These are phyloP conservation scores for Nephrotoma appendiculata DNA, from an alignment of 2,888 invertebrate genomes.

Conservation along the genomic window DNA sequence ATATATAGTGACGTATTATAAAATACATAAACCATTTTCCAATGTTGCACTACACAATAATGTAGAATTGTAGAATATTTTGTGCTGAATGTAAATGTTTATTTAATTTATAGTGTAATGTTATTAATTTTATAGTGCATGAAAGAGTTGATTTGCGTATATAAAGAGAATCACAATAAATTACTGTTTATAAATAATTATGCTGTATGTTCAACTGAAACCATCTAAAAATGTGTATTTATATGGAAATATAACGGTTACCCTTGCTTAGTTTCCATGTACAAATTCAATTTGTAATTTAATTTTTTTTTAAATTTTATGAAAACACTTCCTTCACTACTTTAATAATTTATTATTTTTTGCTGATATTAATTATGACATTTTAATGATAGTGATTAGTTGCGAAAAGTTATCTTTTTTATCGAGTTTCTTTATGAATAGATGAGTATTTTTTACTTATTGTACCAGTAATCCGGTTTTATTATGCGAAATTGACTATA, in stretches of 20 bases:
- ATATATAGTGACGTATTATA: too few species aligned
- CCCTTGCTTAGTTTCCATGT: background rate
- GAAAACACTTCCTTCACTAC: background rate
- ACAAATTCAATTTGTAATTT: background rate
- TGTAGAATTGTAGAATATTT: background rate
- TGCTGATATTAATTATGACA: background rate
- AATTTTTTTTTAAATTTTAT: background rate
- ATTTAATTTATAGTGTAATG: background rate
- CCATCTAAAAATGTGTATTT: background rate
- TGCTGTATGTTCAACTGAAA: background rate
- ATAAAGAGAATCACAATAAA: background rate
- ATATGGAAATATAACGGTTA: background rate
- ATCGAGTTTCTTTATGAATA: background rate
- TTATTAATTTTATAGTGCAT: background rate
- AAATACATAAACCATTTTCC: background rate
- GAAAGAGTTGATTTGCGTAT: background rate
- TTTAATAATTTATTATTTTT: background rate
- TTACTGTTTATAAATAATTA: background rate
- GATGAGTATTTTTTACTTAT: background rate
- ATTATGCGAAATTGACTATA: background rate
- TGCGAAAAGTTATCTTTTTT: background rate
- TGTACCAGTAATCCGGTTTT: background rate
- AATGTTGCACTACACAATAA: background rate
- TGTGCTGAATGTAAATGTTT: background rate
- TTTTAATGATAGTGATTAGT: background rate